These are phyloP conservation scores for Hippoglossus hippoglossus DNA, from an alignment of 2,797 vertebrate species.

Conservation along the genomic window DNA sequence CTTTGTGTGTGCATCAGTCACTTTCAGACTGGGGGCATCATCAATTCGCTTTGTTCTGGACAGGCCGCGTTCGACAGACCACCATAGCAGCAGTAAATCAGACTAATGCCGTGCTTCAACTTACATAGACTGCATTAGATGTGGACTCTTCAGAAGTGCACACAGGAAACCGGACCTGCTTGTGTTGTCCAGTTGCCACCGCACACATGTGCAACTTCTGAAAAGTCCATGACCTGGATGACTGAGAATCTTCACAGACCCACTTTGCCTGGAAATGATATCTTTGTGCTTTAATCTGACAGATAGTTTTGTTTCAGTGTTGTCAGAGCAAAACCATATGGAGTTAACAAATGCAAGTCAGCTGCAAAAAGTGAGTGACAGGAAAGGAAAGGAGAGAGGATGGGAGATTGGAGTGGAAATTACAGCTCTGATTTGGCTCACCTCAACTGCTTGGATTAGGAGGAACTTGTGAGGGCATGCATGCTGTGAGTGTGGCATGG, in stretches of 20 bases:
- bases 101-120: slow-evolving; percentile 5
- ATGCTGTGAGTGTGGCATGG: slow-evolving; percentile 64
- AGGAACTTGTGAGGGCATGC: slow-evolving; percentile 76
- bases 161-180: too few species aligned
- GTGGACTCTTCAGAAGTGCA: background rate
- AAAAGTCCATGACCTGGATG: too few species aligned
- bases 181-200: too few species aligned
- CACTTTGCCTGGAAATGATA: too few species aligned
- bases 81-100: slow-evolving; percentile 41
- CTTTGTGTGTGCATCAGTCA: slow-evolving; percentile 63
- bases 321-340: background rate
- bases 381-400: slow-evolving; percentile 5
- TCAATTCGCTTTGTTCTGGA: slow-evolving; percentile 40
- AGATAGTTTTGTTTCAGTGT: background rate
- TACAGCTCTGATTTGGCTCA: slow-evolving; percentile 58
- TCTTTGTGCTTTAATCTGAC: background rate
- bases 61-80: slow-evolving; percentile 43
- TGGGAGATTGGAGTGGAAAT: slow-evolving; percentile 50
- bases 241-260: too few species aligned
- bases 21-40: slow-evolving; percentile 47
- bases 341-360: background rate
- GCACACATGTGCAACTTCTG: too few species aligned
- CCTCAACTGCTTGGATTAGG: slow-evolving; percentile 62
- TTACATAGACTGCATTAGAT: background rate
- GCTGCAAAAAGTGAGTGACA: slow-evolving; percentile 12